Evolutionary conservation across 2,113 vertebrate genomes (phyloP).

Genomic region (Stercorarius parasiticus): DNA sequence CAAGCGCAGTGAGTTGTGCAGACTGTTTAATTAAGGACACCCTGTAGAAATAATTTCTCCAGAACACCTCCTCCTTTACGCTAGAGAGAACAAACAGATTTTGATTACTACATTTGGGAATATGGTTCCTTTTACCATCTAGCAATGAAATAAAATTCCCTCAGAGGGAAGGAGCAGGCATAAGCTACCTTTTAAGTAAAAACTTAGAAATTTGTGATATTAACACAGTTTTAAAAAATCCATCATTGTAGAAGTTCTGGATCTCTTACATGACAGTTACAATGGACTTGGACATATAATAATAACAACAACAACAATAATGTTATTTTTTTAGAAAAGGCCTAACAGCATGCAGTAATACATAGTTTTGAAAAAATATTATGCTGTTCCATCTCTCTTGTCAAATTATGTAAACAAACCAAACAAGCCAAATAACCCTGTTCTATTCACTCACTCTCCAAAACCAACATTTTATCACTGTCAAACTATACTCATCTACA

Average conservation of each 20-base stretch:
- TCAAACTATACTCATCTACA: background rate
- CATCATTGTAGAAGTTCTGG: background rate
- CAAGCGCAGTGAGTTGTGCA: conserved; percentile 92
- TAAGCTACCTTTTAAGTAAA: background rate
- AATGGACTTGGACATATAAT: background rate
- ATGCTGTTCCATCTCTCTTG: background rate
- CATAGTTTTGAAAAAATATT: background rate
- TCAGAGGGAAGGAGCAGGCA: background rate
- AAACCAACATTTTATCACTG: background rate
- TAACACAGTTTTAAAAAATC: background rate
- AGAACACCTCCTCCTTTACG: conserved; percentile 95
- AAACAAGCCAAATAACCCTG: background rate
- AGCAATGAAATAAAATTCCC: background rate
- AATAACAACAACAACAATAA: background rate
- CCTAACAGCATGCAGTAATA: background rate
- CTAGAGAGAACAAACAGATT: conserved; percentile 68
- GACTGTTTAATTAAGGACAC: conserved; percentile 97
- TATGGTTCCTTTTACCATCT: background rate
- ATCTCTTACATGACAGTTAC: background rate
- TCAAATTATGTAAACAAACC: background rate
- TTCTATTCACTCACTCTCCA: background rate
- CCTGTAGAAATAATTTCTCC: conserved; percentile 99
- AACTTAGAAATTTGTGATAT: background rate
- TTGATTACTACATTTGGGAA: background rate
- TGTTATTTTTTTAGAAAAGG: background rate